Evolutionary conservation across 2,888 invertebrate species (phyloP).

Genomic region (Glomeris marginata): DNA sequence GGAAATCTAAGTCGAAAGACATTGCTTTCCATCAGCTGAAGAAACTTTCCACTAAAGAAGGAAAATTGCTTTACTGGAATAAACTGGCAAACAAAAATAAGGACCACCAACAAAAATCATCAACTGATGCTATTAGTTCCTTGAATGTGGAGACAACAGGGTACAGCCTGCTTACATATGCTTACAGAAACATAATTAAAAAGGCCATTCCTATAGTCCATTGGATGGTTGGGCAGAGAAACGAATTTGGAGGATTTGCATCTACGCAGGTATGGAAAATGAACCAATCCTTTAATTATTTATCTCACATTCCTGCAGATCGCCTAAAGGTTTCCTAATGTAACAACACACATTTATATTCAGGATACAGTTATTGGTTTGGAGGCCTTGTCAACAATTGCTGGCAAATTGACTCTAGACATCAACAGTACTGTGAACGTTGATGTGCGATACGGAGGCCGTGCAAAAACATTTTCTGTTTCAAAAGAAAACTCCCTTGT

Average conservation of each 20-base stretch:
- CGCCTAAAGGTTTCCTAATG: too few species aligned
- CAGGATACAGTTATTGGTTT: conserved; percentile 32
- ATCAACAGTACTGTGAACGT: conserved; percentile 16
- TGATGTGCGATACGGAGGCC: conserved; percentile 11
- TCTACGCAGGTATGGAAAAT: conserved; percentile 67
- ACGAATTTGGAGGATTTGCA: conserved; percentile 52
- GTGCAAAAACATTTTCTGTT: conserved; percentile 11
- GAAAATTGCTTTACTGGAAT: conserved; percentile 7
- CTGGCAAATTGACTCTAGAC: conserved; percentile 20
- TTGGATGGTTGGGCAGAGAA: conserved; percentile 55
- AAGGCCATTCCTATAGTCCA: conserved; percentile 45
- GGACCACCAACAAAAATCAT: neutral
- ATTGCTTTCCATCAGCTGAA: conserved; percentile 46
- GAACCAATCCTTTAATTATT: too few species aligned
- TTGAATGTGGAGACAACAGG: conserved; percentile 52
- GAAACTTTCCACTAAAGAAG: conserved; percentile 18
- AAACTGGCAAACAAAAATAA: conserved; percentile 2
- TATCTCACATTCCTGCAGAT: too few species aligned
- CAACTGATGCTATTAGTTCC: conserved; percentile 25
- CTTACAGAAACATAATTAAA: conserved; percentile 36
- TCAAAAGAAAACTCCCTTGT: too few species aligned
- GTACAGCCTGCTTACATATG: conserved; percentile 46
- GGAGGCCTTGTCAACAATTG: conserved; percentile 29
- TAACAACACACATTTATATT: neutral
- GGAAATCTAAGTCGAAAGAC: conserved; percentile 52